phyloP scores from a whole-genome alignment of 2,113 vertebrate genomes.

The Callipepla californica region DNA sequence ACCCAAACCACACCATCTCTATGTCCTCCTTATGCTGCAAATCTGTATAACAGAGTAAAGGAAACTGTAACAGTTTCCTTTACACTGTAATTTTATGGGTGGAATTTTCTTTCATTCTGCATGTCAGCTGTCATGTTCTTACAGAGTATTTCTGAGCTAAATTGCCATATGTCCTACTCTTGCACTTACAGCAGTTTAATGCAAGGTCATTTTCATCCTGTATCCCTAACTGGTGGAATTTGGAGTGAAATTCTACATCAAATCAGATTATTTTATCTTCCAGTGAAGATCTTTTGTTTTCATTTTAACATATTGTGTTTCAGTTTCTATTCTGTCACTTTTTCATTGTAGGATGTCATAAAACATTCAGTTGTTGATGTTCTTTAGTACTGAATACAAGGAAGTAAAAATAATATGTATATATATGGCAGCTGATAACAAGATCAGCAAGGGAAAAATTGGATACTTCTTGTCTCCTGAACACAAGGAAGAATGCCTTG shows the following conservation, averaged over 20 bases:
- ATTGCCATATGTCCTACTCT: slow-evolving; percentile 39
- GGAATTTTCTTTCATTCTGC: slow-evolving; percentile 51
- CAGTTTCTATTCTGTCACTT: background rate
- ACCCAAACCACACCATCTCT: slow-evolving; percentile 43
- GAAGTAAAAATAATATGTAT: background rate
- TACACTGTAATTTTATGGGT: slow-evolving; percentile 67
- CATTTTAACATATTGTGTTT: background rate
- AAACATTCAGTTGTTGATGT: background rate
- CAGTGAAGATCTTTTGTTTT: background rate
- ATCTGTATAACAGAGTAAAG: slow-evolving; percentile 18
- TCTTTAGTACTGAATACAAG: background rate
- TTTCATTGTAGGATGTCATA: background rate
- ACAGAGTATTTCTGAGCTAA: slow-evolving; percentile 40
- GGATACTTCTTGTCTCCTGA: background rate
- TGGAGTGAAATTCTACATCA: background rate
- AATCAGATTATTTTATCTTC: background rate
- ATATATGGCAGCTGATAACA: background rate
- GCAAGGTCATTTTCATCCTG: slow-evolving; percentile 22
- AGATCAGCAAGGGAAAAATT: background rate
- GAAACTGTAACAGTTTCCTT: slow-evolving; percentile 59
- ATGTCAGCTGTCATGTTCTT: slow-evolving; percentile 5
- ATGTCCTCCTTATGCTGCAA: background rate
- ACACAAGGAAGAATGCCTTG: background rate
- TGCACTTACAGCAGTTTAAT: slow-evolving; percentile 2
- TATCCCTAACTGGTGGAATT: slow-evolving; percentile 15